These are phyloP conservation scores for Vultur gryphus DNA, from an alignment of 2,797 vertebrate species.

Conservation along the genomic window DNA sequence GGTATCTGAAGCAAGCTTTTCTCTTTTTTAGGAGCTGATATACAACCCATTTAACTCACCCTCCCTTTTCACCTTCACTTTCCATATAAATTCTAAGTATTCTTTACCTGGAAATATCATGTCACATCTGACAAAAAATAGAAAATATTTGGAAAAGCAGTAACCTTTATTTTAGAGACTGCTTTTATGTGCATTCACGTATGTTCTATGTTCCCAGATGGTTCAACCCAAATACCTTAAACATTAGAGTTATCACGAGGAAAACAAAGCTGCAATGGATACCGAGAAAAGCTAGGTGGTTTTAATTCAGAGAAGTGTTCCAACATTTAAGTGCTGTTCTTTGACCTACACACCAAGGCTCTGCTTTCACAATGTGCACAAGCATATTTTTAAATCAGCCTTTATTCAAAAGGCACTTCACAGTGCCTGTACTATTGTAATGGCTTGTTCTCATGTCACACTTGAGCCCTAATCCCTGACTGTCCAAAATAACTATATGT, in stretches of 20 bases:
- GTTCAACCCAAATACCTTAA: constrained; percentile 7
- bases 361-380: constrained; percentile 15
- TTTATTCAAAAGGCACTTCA: neutral
- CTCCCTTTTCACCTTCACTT: neutral
- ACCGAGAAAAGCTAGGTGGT: neutral
- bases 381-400: constrained; percentile 37
- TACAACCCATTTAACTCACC: neutral
- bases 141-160: neutral
- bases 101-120: neutral
- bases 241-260: neutral
- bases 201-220: neutral
- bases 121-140: neutral
- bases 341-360: constrained; percentile 1
- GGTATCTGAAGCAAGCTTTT: neutral
- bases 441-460: neutral
- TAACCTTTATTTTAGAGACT: constrained; percentile 42
- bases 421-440: neutral
- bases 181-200: constrained; percentile 23
- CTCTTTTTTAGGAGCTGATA: neutral
- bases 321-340: constrained; percentile 35
- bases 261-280: neutral
- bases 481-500: neutral
- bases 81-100: neutral
- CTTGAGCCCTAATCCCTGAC: neutral
- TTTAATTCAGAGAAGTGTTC: constrained; percentile 45